A percentile compares a stretch with the other conserved stretches of the same genome.
Conservation (phyloP, 1,140 invertebrate genomes). For the Araneus ventricosus region DNA sequence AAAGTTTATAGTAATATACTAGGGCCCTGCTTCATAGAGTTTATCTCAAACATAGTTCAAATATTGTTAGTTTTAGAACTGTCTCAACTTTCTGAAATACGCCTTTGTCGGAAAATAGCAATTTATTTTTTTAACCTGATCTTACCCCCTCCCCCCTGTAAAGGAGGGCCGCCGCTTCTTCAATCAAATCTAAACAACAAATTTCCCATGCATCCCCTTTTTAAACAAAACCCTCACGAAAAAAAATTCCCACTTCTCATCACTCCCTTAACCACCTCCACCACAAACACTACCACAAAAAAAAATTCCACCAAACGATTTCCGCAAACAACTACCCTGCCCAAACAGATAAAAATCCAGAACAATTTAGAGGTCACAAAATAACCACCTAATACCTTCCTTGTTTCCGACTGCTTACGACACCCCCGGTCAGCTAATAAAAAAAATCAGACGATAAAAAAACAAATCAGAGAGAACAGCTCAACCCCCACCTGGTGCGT, state of each 20-base stretch:
- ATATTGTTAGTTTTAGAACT: too few relatives aligned
- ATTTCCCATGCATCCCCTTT: not conserved
- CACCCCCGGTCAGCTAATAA: slow-evolving; percentile 58
- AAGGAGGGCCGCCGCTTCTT: too few relatives aligned
- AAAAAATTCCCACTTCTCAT: too few relatives aligned
- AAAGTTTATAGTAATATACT: too few relatives aligned
- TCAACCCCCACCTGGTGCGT: slow-evolving; percentile 39
- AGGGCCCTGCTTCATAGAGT: too few relatives aligned
- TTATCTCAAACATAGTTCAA: too few relatives aligned
- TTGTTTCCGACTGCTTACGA: slow-evolving; percentile 67
- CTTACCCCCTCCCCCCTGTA: too few relatives aligned
- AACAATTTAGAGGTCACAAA: slow-evolving; percentile 70
- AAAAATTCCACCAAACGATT: slow-evolving; percentile 32
- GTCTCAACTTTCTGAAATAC: too few relatives aligned
- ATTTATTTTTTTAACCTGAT: too few relatives aligned
- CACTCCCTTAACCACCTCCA: too few relatives aligned
- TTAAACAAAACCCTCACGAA: too few relatives aligned
- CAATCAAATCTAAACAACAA: not conserved
- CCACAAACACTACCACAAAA: not conserved
- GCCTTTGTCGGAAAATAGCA: too few relatives aligned
- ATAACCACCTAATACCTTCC: slow-evolving; percentile 68
- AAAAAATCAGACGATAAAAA: slow-evolving; percentile 54
- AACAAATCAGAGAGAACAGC: not conserved
- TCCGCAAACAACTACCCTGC: slow-evolving; percentile 66
- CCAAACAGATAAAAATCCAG: slow-evolving; percentile 44